Evolutionary conservation across 2,797 vertebrate genomes (phyloP), one percentile per base, ranked within the genome.

Genomic region (Pagetopsis macropterus): DNA sequence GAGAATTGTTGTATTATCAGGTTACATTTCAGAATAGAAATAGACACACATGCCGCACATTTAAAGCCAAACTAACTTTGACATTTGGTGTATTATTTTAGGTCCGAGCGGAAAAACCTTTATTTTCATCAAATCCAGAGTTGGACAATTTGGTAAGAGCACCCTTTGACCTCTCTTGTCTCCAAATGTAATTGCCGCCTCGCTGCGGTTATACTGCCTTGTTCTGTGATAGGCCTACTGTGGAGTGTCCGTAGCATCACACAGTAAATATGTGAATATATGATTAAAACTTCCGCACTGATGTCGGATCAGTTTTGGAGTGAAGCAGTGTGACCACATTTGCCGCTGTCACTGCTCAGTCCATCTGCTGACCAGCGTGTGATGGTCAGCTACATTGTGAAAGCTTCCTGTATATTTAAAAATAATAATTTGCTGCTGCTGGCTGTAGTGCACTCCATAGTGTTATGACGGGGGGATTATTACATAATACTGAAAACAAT

Each of bases 121-220:
- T 99, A 94, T 99, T 99, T 94, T 99, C 98, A 92, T 99, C 98
- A 89, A 99, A 99, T 89, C 98, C 98, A 91, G 98, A 99, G 93
- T 84, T 99, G 96, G 98, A 99, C 93, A 99, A 99, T 96, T 97
- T 99, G 98, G 98, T 99, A 96, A 99, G 98, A 86, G 21, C 33
- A 79, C 70, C 70, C 65, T 77, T 70, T 80, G 73, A 86, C 75
- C 69, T 79, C 41, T 76, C 9, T 50, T 79, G 75, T 65, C 70
- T 68, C 37, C 17, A 45, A 31, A 0, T 37, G 33, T 75, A 44
- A 62, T 48, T 41, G 61, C 52, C 59, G 69, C 68, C 6, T 44
- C 31, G 50, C 12, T 83, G 84, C 59, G 68, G 65, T 69, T 71
- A 21, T 31, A 4, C 71, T 72, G 62, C 57, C 33, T 55, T 59